Evolutionary conservation across 2,888 invertebrate species (phyloP).

Genomic region (Eurytoma californica): DNA sequence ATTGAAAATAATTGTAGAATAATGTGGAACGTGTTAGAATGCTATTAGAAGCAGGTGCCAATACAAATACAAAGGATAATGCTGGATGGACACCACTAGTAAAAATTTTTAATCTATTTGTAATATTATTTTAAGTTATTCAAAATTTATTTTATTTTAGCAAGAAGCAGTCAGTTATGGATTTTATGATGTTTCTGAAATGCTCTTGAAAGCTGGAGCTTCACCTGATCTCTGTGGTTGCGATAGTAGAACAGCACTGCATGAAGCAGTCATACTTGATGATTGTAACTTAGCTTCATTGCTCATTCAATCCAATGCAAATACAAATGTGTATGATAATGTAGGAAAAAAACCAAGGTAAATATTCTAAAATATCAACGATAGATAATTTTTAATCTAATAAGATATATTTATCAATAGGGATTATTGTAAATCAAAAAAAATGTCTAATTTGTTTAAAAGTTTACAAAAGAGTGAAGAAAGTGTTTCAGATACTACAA

Average conservation of each 20-base stretch:
- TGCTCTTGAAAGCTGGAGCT: slow-evolving; percentile 80
- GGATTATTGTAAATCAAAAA: slow-evolving; percentile 65
- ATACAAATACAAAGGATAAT: slow-evolving; percentile 82
- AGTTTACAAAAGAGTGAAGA: slow-evolving; percentile 41
- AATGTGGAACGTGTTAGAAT: slow-evolving; percentile 76
- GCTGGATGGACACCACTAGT: slow-evolving; percentile 84
- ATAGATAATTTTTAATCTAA: background rate
- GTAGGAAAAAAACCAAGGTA: slow-evolving; percentile 78
- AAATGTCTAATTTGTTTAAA: slow-evolving; percentile 63
- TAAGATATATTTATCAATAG: slow-evolving; percentile 57
- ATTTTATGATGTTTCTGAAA: slow-evolving; percentile 76
- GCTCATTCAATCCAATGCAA: slow-evolving; percentile 79
- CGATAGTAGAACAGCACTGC: slow-evolving; percentile 81
- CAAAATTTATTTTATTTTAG: slow-evolving; percentile 62
- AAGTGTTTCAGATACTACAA: slow-evolving; percentile 37
- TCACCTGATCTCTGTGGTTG: slow-evolving; percentile 79
- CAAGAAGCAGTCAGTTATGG: slow-evolving; percentile 83
- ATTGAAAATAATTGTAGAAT: slow-evolving; percentile 67
- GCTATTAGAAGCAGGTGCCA: slow-evolving; percentile 79
- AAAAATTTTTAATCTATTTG: slow-evolving; percentile 36
- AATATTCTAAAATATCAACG: slow-evolving; percentile 59
- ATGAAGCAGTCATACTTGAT: slow-evolving; percentile 79
- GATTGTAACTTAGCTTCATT: slow-evolving; percentile 77
- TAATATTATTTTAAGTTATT: background rate
- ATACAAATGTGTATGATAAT: slow-evolving; percentile 76